Evolutionary conservation across 1,140 invertebrate species (phyloP), one percentile per base, ranked within the genome.

Genomic region (Drosophila punjabiensis): DNA sequence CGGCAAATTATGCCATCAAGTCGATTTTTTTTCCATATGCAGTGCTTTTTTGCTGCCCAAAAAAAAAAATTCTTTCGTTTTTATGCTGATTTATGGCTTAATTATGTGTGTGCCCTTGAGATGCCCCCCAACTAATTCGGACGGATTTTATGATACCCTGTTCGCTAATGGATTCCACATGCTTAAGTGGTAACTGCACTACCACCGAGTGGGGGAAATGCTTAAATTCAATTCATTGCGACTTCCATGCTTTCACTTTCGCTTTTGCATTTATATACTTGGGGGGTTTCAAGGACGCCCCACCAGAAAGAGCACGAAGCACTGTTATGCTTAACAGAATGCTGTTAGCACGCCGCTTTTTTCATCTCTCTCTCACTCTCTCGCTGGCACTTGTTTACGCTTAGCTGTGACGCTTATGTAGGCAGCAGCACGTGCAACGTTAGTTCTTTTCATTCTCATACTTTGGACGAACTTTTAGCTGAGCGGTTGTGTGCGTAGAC

Each of bases 371-470:
- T 56, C 43, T 58, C n/a, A n/a, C 20, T 60, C 30, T 56, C 20
- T 60, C 28, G 45, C 35, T 43, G 70, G 61, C 79, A 76, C 79
- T 87, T 89, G 84, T 84, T 89, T 88, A 86, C 83, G 79, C 75
- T 50, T 82, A 63, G 70, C 52, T 33, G 41, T 61, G 30, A 39
- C 45, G 56, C 11, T 45, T 24, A 59, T 18, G 37, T 41, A 16
- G 35, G 10, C 55, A 11, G 52, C 65, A 79, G 76, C 85, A 88
- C 85, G 85, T 88, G 85, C 81, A 88, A 48, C 61, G 20, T 39
- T 62, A 71, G 60, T 73, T 66, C 59, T 62, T 85, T 81, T 84
- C 77, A 53, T 76, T 78, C 55, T 78, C 86, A 89, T 76, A 89
- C 74, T 85, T 65, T 64, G 60, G 50, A 79, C 48, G 67, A 62